A percentile compares a stretch with the other conserved stretches of the same genome.
phyloP scores from a whole-genome alignment of 2,797 vertebrate species.

The Babyrousa celebensis region DNA sequence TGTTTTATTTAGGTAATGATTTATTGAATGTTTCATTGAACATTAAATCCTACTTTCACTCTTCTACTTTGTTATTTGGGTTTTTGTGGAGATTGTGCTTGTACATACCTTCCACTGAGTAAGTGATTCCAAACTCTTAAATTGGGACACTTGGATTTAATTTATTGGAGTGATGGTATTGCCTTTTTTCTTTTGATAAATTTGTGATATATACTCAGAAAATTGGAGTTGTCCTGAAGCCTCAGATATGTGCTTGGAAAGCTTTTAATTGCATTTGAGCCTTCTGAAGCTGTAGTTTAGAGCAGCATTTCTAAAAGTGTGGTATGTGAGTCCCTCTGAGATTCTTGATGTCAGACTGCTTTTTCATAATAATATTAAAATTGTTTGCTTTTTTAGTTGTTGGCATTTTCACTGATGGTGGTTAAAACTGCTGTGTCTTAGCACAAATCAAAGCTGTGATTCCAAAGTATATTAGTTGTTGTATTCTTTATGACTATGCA shows the following conservation, averaged over 20 bases:
- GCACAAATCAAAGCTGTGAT: conserved; percentile 44
- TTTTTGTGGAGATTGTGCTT: conserved; percentile 15
- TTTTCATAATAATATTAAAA: conserved; percentile 37
- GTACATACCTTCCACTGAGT: not conserved
- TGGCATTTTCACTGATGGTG: conserved; percentile 58
- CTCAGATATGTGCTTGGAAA: conserved; percentile 65
- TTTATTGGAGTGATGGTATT: conserved; percentile 44
- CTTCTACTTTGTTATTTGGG: conserved; percentile 42
- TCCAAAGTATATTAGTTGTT: not conserved
- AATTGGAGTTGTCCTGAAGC: not conserved
- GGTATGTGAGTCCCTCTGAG: not conserved
- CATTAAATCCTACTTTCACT: conserved; percentile 40
- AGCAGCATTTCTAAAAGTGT: conserved; percentile 37
- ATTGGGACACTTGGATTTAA: conserved; percentile 49
- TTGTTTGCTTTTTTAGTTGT: conserved; percentile 47
- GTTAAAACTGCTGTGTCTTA: conserved; percentile 42
- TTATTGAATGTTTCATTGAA: conserved; percentile 43
- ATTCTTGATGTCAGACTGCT: conserved; percentile 45
- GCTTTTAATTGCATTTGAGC: conserved; percentile 29
- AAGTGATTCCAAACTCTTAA: conserved; percentile 56
- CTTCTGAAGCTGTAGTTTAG: conserved; percentile 21
- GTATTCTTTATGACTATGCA: conserved; percentile 54
- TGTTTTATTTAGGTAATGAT: conserved; percentile 35
- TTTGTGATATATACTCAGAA: conserved; percentile 51
- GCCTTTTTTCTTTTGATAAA: conserved; percentile 3